Evolutionary conservation across 2,888 invertebrate species (phyloP), one percentile per base, ranked within the genome.

Genomic region (Desoria tigrina): DNA sequence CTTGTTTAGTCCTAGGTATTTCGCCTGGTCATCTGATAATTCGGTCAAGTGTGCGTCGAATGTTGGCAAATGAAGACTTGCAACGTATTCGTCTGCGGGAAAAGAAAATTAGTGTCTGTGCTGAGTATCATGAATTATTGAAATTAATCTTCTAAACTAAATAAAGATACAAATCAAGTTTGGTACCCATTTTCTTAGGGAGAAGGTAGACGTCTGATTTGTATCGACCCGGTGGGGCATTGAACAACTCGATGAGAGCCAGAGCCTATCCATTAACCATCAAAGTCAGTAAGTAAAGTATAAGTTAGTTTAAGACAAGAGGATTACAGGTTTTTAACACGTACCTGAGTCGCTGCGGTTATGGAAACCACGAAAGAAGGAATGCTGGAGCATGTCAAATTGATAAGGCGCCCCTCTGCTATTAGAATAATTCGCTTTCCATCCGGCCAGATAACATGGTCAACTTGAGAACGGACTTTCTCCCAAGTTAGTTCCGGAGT

Each of bases 51-150:
- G 96, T 23, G 97, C 97, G 84, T 97, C 97, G 81, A 98, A 98
- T 21, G 95, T 93, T 9, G 96, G 94, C 78, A 98, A 84, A 83
- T 98, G 98, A 50, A 98, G 85, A 73, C 94, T 94, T 16, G 98
- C 97, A 24, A 98, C 98, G 81, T 97, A 97, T 79, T 98, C 98
- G 83, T 98, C 95, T 91, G n/a, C n/a, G n/a, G n/a, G n/a, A n/a
- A 79, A 57, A 80, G 79, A 68, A 72, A 66, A 58, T 60, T 49
- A 64, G 24, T 39, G 9, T 39, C 16, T 39, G 9, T 11, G 39
- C 16, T 39, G 9, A 11, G 9, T 39, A 16, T 39, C 39, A 16
- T 28, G 28, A 37, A 39, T 27, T 26, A 58, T 58, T 37, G 21
- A 56, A 53, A 42, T 37, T n/a, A 2, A 28, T 51, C 6, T 24